Base-by-base conservation (phyloP, 92 coral and sea anemone genomes). In the Bergia puertoricense region DNA sequence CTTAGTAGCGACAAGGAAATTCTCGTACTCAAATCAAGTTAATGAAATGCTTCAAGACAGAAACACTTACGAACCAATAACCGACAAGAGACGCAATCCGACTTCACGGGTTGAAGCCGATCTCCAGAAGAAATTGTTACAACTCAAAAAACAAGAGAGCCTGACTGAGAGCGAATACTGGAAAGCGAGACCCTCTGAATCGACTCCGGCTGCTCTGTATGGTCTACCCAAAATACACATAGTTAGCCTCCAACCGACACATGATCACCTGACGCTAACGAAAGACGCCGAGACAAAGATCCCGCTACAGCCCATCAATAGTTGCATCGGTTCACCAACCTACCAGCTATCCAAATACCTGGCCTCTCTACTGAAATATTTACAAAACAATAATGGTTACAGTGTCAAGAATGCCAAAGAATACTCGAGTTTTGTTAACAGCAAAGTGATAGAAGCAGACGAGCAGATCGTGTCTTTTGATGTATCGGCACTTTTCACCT, bases 81-180 rank as follows among this genome's bases (percentile, higher is more conserved):
- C 90, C 6, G 86, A 88, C 42, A 79, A 71, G 36, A 62, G 90
- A 42, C 14, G 86, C 8, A 88, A 88, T 81, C 90, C 90, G 15
- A 88, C 86, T 39, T 39, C 79, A 44, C 68, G 67, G 48, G 50
- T 48, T 37, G 82, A 86, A 37, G 57, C 66, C 30, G 51, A 66
- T n/a, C 80, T 88, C 43, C 90, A 80, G 71, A 57, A 88, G 59
- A 45, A 69, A 30, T 22, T 88, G 20, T 44, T 80, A 39, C 22
- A 69, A 5, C 69, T 88, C 0, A 80, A 80, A 20, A 80, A 80
- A 37, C 43, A 77, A 8, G 90, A 75, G 37, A 67, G 66, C 59
- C 39, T 69, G 22, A 80, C 81, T 4, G 86, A 88, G 43, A 45
- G 48, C 38, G 86, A 88, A 81, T 88, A 88, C 76, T 18, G 77